Conservation (phyloP, 2,797 vertebrate species). For the Nannoperca obscura region DNA sequence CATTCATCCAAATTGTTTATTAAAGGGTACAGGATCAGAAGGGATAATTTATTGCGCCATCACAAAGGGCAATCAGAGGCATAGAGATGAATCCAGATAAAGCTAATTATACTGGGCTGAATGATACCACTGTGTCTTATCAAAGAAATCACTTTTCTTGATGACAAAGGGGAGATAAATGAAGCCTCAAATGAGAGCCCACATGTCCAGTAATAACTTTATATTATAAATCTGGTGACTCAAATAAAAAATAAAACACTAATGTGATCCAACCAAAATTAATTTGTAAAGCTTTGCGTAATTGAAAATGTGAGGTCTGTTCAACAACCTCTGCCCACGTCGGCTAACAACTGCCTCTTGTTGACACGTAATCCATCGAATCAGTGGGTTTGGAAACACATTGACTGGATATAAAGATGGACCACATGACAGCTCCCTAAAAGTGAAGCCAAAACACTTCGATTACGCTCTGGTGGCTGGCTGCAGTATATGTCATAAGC, state of each 20-base stretch:
- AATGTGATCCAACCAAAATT: slow-evolving; percentile 17
- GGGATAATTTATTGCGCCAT: slow-evolving; percentile 81
- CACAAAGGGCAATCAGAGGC: slow-evolving; percentile 76
- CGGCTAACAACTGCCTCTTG: background rate
- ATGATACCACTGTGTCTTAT: slow-evolving; percentile 63
- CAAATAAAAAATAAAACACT: slow-evolving; percentile 40
- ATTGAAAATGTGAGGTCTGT: slow-evolving; percentile 20
- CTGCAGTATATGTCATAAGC: too few species aligned
- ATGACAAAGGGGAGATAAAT: slow-evolving; percentile 57
- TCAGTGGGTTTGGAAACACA: background rate
- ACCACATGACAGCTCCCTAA: too few species aligned
- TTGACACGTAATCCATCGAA: background rate
- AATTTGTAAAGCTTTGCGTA: slow-evolving; percentile 21
- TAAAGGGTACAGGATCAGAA: slow-evolving; percentile 73
- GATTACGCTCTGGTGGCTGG: too few species aligned
- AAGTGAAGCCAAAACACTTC: too few species aligned
- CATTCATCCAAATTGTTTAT: slow-evolving; percentile 85
- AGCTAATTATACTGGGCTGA: slow-evolving; percentile 74
- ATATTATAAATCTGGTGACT: slow-evolving; percentile 32
- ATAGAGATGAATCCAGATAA: slow-evolving; percentile 72
- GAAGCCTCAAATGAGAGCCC: slow-evolving; percentile 30
- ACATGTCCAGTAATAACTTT: slow-evolving; percentile 35
- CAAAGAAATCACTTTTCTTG: slow-evolving; percentile 59
- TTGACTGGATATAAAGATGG: too few species aligned
- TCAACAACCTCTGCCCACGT: background rate